A percentile compares a stretch with the other conserved stretches of the same genome.
Conservation (phyloP, 2,113 vertebrate species). For the Aphyosemion australe region DNA sequence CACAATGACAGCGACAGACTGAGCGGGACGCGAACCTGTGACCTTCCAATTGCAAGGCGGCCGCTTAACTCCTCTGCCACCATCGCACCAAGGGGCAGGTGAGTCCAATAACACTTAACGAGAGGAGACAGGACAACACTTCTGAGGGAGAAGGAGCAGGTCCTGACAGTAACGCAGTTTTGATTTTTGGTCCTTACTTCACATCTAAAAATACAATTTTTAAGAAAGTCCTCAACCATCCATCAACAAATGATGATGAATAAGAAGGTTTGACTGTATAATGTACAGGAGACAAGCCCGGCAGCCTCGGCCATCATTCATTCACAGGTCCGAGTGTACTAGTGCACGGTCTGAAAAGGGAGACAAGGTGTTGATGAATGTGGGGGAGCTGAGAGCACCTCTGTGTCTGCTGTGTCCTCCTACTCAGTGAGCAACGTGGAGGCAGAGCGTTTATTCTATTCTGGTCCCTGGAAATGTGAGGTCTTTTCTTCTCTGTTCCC, state of each 20-base stretch:
- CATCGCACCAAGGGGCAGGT: too few relatives aligned
- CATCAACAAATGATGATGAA: background rate
- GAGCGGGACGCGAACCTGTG: too few relatives aligned
- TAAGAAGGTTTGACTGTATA: background rate
- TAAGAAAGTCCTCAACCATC: background rate
- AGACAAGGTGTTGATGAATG: constrained; percentile 35
- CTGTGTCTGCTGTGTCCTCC: constrained; percentile 64
- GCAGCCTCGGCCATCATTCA: background rate
- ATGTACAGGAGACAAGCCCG: background rate
- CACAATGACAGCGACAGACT: too few relatives aligned
- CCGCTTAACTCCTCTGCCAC: too few relatives aligned
- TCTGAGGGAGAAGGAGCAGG: too few relatives aligned
- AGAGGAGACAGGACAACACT: too few relatives aligned
- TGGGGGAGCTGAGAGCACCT: constrained; percentile 55
- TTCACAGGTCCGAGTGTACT: background rate
- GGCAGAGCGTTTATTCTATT: constrained; percentile 69
- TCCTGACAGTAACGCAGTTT: too few relatives aligned
- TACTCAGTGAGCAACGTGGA: constrained; percentile 58
- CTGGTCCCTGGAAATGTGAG: constrained; percentile 53
- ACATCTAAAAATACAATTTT: background rate
- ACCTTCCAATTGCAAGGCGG: too few relatives aligned
- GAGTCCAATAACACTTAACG: too few relatives aligned
- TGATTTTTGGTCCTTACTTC: background rate
- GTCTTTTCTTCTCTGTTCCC: constrained; percentile 59
- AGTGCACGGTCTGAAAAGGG: constrained; percentile 9